Percentiles rank a stretch among this genome's conserved stretches.
Evolutionary conservation across 1,140 invertebrate genomes (phyloP).

Genomic region (Brachionus asplanchnoidis): DNA sequence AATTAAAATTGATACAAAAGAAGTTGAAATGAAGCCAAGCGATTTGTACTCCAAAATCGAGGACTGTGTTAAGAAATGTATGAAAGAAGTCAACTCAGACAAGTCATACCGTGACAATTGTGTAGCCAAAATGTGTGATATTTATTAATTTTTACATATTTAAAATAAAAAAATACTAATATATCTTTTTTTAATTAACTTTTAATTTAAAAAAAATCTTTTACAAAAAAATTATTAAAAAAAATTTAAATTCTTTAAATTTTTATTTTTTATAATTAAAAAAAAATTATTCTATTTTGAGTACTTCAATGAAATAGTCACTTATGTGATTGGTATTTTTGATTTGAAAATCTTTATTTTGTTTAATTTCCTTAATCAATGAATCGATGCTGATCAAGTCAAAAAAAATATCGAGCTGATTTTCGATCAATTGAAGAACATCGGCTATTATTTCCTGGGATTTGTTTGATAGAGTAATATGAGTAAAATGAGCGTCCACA

Average conservation of each 20-base stretch:
- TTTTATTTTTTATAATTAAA: background rate
- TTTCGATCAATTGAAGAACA: slow-evolving; percentile 36
- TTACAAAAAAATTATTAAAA: background rate
- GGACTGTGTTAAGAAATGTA: slow-evolving; percentile 36
- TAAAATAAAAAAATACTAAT: background rate
- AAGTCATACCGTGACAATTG: slow-evolving; percentile 20
- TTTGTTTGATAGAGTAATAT: slow-evolving; percentile 3
- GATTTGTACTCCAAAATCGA: background rate
- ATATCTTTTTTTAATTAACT: background rate
- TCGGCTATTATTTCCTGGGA: slow-evolving; percentile 37
- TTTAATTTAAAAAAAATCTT: background rate
- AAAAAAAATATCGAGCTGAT: slow-evolving; percentile 30
- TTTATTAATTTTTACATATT: background rate
- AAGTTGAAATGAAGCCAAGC: slow-evolving; percentile 23
- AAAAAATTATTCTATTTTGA: slow-evolving; percentile 26
- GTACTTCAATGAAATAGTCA: slow-evolving; percentile 39
- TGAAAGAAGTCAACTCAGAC: slow-evolving; percentile 37
- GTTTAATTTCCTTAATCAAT: slow-evolving; percentile 34
- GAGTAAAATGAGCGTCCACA: slow-evolving; percentile 41
- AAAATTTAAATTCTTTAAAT: background rate
- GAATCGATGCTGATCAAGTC: slow-evolving; percentile 38
- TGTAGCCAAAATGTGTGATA: slow-evolving; percentile 33
- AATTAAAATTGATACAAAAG: background rate
- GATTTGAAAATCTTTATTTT: slow-evolving; percentile 35
- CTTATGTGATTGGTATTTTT: slow-evolving; percentile 1